Evolutionary conservation across 2,888 invertebrate genomes (phyloP).

Genomic region (Drosophila cyrtoloma): DNA sequence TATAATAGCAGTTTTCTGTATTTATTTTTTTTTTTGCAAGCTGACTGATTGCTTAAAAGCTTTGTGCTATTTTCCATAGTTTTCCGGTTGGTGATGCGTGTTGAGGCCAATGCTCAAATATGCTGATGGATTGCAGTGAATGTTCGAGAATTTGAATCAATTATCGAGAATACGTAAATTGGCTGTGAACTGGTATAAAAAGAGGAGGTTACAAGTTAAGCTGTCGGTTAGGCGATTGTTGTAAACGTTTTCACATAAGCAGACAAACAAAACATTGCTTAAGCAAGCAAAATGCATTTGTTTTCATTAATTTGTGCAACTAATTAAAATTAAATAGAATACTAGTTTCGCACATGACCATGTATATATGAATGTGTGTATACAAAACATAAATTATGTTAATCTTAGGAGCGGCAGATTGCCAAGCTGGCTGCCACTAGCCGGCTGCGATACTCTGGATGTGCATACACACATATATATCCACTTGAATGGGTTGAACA

Average conservation of each 20-base stretch:
- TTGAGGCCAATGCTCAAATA: conserved; percentile 51
- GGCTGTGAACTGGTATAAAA: conserved; percentile 1
- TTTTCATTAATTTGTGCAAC: conserved; percentile 26
- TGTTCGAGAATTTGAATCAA: conserved; percentile 25
- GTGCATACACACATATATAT: conserved; percentile 23
- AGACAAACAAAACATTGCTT: background rate
- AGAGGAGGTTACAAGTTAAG: background rate
- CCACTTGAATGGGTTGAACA: conserved; percentile 55
- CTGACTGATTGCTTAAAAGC: conserved; percentile 57
- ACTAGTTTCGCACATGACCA: background rate
- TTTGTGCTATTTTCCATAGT: conserved; percentile 43
- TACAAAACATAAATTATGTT: conserved; percentile 38
- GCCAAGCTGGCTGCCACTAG: conserved; percentile 3
- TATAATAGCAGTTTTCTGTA: background rate
- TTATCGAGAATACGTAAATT: background rate
- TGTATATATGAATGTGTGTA: background rate
- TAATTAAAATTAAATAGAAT: conserved; percentile 34
- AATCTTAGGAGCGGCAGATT: conserved; percentile 28
- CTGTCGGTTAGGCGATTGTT: background rate
- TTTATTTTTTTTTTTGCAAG: conserved; percentile 14
- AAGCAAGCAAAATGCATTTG: conserved; percentile 1
- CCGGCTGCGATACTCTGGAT: background rate
- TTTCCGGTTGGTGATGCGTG: conserved; percentile 14
- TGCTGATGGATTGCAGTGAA: conserved; percentile 32
- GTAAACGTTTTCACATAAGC: too few species aligned